These are phyloP conservation scores for Ennomos quercinarius DNA, from an alignment of 2,888 invertebrate genomes.

Conservation along the genomic window DNA sequence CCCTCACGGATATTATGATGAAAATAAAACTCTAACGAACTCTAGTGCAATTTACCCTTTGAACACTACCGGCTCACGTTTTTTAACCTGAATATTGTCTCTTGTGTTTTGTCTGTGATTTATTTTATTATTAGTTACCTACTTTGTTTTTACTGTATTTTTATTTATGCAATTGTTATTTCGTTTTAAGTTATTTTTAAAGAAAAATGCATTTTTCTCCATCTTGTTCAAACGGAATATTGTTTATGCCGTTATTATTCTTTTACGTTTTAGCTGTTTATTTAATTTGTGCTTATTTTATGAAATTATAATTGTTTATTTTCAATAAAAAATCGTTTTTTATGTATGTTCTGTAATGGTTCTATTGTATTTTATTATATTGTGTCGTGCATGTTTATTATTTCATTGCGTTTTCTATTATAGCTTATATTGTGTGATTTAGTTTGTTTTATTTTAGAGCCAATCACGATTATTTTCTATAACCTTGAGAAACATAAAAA, in stretches of 20 bases:
- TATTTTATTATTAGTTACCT: constrained; percentile 30
- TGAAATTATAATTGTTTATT: constrained; percentile 36
- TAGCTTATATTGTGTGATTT: constrained; percentile 52
- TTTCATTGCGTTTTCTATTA: constrained; percentile 51
- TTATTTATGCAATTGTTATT: constrained; percentile 23
- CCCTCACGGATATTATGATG: constrained; percentile 53
- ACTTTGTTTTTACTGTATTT: constrained; percentile 15
- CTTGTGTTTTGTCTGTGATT: constrained; percentile 32
- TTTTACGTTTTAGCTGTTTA: constrained; percentile 33
- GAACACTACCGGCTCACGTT: constrained; percentile 16
- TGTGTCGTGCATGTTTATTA: constrained; percentile 45
- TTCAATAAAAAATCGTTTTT: constrained; percentile 6
- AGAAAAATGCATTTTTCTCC: constrained; percentile 28
- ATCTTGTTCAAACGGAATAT: not conserved
- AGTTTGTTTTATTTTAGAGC: constrained; percentile 60
- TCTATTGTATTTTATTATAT: constrained; percentile 32
- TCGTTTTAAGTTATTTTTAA: constrained; percentile 15
- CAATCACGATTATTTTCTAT: constrained; percentile 1
- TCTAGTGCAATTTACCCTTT: constrained; percentile 55
- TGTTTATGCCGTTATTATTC: constrained; percentile 8
- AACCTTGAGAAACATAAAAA: not conserved
- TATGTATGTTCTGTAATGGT: constrained; percentile 11
- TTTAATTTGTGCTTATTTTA: constrained; percentile 32
- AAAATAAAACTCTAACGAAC: constrained; percentile 63
- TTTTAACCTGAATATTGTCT: constrained; percentile 3